These are phyloP conservation scores for Pammene aurita DNA, from an alignment of 2,888 invertebrate species.

Conservation along the genomic window DNA sequence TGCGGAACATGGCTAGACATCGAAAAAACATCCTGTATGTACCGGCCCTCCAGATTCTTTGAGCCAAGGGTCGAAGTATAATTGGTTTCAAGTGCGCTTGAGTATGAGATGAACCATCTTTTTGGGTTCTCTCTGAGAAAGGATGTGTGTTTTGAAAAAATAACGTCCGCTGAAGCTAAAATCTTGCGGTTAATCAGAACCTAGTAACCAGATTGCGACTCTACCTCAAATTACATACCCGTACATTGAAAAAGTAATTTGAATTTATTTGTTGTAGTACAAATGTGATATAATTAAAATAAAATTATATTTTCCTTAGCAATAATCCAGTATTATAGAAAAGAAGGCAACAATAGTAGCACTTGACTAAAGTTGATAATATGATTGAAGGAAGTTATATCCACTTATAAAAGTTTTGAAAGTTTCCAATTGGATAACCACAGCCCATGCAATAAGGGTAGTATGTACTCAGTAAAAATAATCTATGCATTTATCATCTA, in stretches of 20 bases:
- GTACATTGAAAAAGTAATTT: no score
- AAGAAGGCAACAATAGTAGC: no score
- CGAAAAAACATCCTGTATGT: slow-evolving; percentile 49
- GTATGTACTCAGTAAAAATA: not conserved
- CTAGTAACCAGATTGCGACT: no score
- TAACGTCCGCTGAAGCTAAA: not conserved
- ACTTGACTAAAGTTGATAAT: no score
- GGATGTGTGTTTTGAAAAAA: slow-evolving; percentile 16
- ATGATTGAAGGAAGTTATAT: no score
- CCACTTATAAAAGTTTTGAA: not conserved
- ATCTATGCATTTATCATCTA: slow-evolving; percentile 6
- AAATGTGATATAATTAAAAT: no score
- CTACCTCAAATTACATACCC: no score
- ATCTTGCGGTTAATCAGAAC: not conserved
- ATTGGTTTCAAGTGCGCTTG: slow-evolving; percentile 72
- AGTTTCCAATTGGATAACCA: not conserved
- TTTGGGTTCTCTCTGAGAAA: slow-evolving; percentile 54
- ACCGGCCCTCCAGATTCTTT: slow-evolving; percentile 50
- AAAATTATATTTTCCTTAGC: no score
- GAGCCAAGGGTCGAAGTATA: slow-evolving; percentile 66
- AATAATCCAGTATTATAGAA: no score
- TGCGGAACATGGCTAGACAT: not conserved
- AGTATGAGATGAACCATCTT: slow-evolving; percentile 60
- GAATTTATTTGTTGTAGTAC: no score
- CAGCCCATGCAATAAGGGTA: not conserved